Conservation (phyloP, 2,797 vertebrate species). For the Vipera ursinii region DNA sequence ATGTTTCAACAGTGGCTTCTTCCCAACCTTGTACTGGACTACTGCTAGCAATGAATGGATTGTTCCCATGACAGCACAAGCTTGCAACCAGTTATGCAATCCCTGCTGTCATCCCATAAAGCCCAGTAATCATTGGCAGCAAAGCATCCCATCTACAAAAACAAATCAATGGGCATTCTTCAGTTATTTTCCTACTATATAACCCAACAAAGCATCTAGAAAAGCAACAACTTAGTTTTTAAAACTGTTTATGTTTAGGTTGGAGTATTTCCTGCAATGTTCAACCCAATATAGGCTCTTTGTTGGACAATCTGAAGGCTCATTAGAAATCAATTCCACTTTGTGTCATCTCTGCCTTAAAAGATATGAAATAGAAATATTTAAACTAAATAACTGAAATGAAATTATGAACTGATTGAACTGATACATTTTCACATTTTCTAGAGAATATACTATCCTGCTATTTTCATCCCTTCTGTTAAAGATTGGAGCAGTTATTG, state of each 20-base stretch:
- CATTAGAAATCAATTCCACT: not conserved
- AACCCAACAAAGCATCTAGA: not conserved
- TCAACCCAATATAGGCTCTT: not conserved
- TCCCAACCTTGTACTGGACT: not conserved
- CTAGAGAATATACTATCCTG: not conserved
- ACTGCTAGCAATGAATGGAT: not conserved
- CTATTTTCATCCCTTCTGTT: not conserved
- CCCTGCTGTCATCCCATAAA: not conserved
- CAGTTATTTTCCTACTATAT: not conserved
- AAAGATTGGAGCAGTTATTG: not conserved
- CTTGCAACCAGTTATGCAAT: not conserved
- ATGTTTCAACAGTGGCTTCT: not conserved
- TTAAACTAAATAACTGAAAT: not conserved
- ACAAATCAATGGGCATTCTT: not conserved
- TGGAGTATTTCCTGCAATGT: not conserved
- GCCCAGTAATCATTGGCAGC: not conserved
- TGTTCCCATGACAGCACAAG: not conserved
- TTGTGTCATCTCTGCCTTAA: not conserved
- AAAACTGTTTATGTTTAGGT: not conserved
- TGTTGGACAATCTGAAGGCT: not conserved
- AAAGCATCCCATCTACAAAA: not conserved
- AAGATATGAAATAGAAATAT: not conserved
- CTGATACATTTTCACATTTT: not conserved
- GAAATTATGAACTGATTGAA: not conserved
- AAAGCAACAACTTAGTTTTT: not conserved